A percentile compares a stretch with the other conserved stretches of the same genome.
These are phyloP conservation scores for Sinonovacula constricta DNA, from an alignment of 1,140 invertebrate species.

Conservation along the genomic window DNA sequence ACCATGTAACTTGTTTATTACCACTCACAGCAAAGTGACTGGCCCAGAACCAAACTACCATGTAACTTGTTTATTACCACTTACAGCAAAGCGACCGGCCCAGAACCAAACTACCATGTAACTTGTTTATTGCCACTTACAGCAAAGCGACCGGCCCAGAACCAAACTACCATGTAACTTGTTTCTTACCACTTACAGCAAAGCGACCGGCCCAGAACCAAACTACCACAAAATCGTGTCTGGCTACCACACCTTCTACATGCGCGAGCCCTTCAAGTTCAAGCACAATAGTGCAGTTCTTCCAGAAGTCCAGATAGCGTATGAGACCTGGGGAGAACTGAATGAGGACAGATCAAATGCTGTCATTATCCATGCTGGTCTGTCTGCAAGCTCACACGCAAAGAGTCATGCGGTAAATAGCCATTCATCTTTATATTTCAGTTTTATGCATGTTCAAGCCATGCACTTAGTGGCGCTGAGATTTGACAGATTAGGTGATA, in stretches of 20 bases:
- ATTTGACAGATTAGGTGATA: too few species aligned
- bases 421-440: too few species aligned
- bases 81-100: not conserved
- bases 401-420: constrained; percentile 73
- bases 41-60: not conserved
- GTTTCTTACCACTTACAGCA: constrained; percentile 53
- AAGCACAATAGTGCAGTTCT: constrained; percentile 71
- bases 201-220: constrained; percentile 74
- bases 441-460: too few species aligned
- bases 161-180: not conserved
- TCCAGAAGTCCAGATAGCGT: constrained; percentile 75
- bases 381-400: constrained; percentile 78
- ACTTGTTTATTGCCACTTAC: not conserved
- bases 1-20: too few species aligned
- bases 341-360: constrained; percentile 76
- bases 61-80: not conserved
- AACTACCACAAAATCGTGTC: constrained; percentile 74
- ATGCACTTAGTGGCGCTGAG: too few species aligned
- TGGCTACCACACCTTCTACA: constrained; percentile 70
- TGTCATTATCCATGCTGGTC: constrained; percentile 76
- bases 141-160: not conserved
- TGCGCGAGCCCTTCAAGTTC: constrained; percentile 69
- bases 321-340: constrained; percentile 79
- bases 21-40: not conserved
- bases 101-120: not conserved